These are phyloP conservation scores for Phalloptychus januarius DNA, from an alignment of 2,797 vertebrate species.

Conservation along the genomic window DNA sequence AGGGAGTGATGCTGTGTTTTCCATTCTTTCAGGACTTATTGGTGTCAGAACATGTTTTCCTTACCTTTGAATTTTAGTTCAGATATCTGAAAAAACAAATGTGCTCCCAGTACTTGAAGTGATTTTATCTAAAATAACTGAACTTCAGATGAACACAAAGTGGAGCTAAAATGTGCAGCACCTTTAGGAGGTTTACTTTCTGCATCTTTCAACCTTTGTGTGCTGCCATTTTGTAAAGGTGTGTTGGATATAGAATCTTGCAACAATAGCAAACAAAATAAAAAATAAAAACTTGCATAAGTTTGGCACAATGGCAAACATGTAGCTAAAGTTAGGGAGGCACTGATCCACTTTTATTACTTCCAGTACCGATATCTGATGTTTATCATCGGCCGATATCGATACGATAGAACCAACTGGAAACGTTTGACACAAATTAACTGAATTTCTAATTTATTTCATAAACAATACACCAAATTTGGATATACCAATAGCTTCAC, in stretches of 20 bases:
- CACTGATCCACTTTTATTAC: no score
- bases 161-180: not conserved
- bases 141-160: not conserved
- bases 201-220: no score
- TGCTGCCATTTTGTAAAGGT: no score
- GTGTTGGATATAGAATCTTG: no score
- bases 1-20: not conserved
- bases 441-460: no score
- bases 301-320: not conserved
- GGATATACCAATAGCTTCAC: no score
- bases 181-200: not conserved
- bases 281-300: not conserved
- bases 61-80: not conserved
- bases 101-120: not conserved
- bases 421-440: no score
- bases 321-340: not conserved
- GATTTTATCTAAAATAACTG: not conserved
- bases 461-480: no score
- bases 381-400: no score
- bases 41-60: not conserved
- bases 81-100: not conserved
- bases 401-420: no score
- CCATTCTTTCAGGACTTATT: not conserved
- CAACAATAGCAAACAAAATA: no score
- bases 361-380: no score